These are phyloP conservation scores for Bubo scandiacus DNA, from an alignment of 2,113 vertebrate species.

Conservation along the genomic window DNA sequence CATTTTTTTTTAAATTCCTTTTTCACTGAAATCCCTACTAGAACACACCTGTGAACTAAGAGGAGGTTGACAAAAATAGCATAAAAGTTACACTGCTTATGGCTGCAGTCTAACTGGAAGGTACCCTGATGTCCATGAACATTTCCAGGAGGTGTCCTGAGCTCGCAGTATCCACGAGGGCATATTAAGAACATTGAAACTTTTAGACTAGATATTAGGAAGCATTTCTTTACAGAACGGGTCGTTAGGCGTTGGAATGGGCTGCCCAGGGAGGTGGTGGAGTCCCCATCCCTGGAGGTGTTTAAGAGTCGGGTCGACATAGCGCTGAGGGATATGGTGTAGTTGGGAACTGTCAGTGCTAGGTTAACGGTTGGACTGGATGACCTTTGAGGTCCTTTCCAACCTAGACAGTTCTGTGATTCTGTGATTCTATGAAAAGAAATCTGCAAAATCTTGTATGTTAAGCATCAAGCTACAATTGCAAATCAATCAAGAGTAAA, in stretches of 20 bases:
- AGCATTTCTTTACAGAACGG: too few species aligned
- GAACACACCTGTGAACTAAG: background rate
- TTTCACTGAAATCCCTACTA: background rate
- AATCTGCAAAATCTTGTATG: background rate
- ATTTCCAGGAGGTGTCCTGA: background rate
- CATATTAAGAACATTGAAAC: background rate
- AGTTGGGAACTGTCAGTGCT: too few species aligned
- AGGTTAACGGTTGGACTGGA: too few species aligned
- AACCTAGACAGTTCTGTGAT: too few species aligned
- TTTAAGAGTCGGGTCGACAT: too few species aligned
- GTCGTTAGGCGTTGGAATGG: too few species aligned
- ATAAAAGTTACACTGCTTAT: background rate
- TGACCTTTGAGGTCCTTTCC: too few species aligned
- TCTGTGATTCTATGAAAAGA: background rate
- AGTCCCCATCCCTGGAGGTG: too few species aligned
- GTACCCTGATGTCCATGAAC: background rate
- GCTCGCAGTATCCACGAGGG: background rate
- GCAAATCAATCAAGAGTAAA: background rate
- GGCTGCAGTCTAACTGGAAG: background rate
- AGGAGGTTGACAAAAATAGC: background rate
- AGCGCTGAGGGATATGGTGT: too few species aligned
- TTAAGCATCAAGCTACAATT: background rate
- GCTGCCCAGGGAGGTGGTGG: too few species aligned
- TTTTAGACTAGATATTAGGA: too few species aligned
- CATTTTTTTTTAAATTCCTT: background rate